Conservation (phyloP, 2,797 vertebrate genomes). For the Halcyon leucocephala region DNA sequence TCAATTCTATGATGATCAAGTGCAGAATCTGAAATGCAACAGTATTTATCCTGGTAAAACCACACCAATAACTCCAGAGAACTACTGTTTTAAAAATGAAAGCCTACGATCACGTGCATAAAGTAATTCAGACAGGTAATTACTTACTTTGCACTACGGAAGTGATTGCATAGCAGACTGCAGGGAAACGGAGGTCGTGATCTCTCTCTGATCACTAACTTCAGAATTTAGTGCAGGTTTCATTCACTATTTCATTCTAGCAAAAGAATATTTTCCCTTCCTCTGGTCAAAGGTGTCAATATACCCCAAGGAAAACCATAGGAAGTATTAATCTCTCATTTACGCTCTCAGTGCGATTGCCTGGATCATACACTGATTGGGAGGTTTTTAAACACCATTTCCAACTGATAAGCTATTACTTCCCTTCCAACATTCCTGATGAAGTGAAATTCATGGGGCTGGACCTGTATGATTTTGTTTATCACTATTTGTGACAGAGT, state of each 20-base stretch:
- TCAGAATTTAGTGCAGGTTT: background rate
- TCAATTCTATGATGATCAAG: background rate
- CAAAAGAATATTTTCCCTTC: background rate
- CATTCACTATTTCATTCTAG: background rate
- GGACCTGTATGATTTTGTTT: background rate
- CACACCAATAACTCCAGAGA: background rate
- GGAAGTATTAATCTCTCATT: constrained; percentile 27
- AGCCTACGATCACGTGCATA: background rate
- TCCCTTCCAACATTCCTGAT: background rate
- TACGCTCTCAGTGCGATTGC: background rate
- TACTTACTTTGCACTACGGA: background rate
- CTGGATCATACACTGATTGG: background rate
- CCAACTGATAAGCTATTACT: background rate
- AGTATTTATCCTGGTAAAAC: background rate
- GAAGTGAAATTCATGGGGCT: background rate
- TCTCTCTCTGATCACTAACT: background rate
- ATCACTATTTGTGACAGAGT: background rate
- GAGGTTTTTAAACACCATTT: background rate
- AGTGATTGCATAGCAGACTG: background rate
- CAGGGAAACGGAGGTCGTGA: background rate
- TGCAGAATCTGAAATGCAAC: background rate
- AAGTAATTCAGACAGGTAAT: background rate
- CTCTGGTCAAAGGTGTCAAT: background rate
- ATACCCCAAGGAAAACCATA: background rate
- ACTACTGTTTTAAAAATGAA: background rate